These are phyloP conservation scores for Lemur catta DNA, from an alignment of 2,797 vertebrate species.

Conservation along the genomic window DNA sequence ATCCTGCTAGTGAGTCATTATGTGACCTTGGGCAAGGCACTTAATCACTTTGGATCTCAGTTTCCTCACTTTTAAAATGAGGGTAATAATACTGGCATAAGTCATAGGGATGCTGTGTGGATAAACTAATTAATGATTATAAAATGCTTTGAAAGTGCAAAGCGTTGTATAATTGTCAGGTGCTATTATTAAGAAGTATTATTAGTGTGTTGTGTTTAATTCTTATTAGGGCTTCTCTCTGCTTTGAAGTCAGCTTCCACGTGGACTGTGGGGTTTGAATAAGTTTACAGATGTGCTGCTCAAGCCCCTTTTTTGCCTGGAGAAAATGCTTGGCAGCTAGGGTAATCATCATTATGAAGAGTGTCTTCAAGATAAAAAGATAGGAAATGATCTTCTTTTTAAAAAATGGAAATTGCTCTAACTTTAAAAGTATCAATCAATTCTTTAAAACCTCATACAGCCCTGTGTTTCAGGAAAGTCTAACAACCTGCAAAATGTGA, in stretches of 20 bases:
- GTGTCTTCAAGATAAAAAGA: conserved; percentile 54
- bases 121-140: conserved; percentile 82
- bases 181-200: conserved; percentile 74
- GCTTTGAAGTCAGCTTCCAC: conserved; percentile 75
- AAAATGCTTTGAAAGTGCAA: conserved; percentile 79
- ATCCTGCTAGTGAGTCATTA: conserved; percentile 74
- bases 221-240: conserved; percentile 61
- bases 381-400: conserved; percentile 53
- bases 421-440: conserved; percentile 62
- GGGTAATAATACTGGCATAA: conserved; percentile 79
- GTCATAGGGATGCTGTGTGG: conserved; percentile 75
- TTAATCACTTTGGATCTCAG: conserved; percentile 73
- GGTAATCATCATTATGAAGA: conserved; percentile 66
- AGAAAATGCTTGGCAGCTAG: conserved; percentile 50
- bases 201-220: conserved; percentile 74
- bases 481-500: conserved; percentile 56
- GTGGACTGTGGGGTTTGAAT: conserved; percentile 59
- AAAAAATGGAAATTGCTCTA: conserved; percentile 55
- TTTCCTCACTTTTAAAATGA: conserved; percentile 77
- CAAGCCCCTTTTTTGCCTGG: conserved; percentile 43
- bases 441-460: conserved; percentile 52
- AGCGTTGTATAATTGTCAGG: conserved; percentile 71
- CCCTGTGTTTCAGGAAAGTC: conserved; percentile 37
- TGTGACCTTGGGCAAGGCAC: conserved; percentile 62
- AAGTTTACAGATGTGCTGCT: conserved; percentile 56